Evolutionary conservation across 1,140 invertebrate genomes (phyloP).

Genomic region (Bombus ignitus): DNA sequence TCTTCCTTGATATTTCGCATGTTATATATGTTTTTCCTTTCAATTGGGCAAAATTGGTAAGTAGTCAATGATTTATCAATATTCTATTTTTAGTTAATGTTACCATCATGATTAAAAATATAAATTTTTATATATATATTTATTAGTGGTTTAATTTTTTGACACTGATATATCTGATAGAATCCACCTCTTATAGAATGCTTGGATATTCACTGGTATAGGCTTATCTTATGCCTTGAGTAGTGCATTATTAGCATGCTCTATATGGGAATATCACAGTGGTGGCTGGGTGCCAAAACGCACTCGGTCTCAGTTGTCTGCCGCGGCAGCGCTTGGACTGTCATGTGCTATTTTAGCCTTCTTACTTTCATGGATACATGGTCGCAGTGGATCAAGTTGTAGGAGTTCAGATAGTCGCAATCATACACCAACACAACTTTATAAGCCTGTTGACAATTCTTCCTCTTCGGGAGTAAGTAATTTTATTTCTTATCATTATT

Average conservation of each 20-base stretch:
- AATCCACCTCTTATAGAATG: slow-evolving; percentile 74
- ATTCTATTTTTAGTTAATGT: background rate
- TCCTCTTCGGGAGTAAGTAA: slow-evolving; percentile 79
- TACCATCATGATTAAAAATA: slow-evolving; percentile 1
- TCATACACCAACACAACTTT: slow-evolving; percentile 76
- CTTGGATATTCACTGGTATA: slow-evolving; percentile 80
- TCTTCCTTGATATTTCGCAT: slow-evolving; percentile 93
- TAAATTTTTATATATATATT: background rate
- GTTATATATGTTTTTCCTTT: slow-evolving; percentile 91
- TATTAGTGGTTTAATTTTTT: slow-evolving; percentile 33
- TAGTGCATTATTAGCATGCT: slow-evolving; percentile 77
- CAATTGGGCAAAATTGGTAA: slow-evolving; percentile 91
- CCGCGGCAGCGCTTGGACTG: slow-evolving; percentile 76
- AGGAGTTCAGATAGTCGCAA: slow-evolving; percentile 73
- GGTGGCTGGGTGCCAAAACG: slow-evolving; percentile 80
- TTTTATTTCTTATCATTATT: background rate
- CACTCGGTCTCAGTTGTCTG: slow-evolving; percentile 79
- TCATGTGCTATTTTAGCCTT: slow-evolving; percentile 79
- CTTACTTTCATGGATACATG: slow-evolving; percentile 78
- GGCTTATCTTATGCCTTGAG: slow-evolving; percentile 78
- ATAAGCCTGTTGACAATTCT: slow-evolving; percentile 81
- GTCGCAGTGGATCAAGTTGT: slow-evolving; percentile 71
- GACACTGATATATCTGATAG: slow-evolving; percentile 54
- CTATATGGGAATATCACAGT: slow-evolving; percentile 80
- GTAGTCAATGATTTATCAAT: slow-evolving; percentile 70